These are phyloP conservation scores for Australoheros facetus DNA, from an alignment of 2,797 vertebrate species.

Conservation along the genomic window DNA sequence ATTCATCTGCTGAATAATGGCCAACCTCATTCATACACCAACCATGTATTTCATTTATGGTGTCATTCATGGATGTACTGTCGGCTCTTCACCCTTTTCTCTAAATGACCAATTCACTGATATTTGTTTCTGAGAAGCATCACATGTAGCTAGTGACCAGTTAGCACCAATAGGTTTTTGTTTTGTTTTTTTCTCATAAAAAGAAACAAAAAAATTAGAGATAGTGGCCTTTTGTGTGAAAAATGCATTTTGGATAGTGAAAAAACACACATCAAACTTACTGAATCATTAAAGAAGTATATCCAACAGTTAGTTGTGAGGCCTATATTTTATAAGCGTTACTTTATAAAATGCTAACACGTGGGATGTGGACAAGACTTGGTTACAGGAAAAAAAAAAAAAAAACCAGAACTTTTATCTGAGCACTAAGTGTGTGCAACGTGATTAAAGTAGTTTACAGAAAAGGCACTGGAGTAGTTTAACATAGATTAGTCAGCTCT, in stretches of 20 bases:
- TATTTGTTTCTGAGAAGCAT: too few relatives aligned
- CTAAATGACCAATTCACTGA: too few relatives aligned
- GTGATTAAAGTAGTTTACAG: not conserved
- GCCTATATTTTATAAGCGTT: not conserved
- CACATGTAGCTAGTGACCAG: too few relatives aligned
- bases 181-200: too few relatives aligned
- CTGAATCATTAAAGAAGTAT: too few relatives aligned
- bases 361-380: not conserved
- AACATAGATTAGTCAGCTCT: not conserved
- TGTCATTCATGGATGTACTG: too few relatives aligned
- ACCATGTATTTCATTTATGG: not conserved
- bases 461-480: not conserved
- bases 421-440: not conserved
- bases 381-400: not conserved
- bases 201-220: too few relatives aligned
- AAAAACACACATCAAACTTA: too few relatives aligned
- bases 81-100: too few relatives aligned
- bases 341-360: not conserved
- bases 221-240: too few relatives aligned
- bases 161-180: too few relatives aligned
- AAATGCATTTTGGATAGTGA: too few relatives aligned
- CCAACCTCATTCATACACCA: not conserved
- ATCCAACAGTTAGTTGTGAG: not conserved
- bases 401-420: not conserved
- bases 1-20: not conserved